These are phyloP conservation scores for Acrocephalus kingi DNA, from an alignment of 2,113 vertebrate genomes.

Conservation along the genomic window DNA sequence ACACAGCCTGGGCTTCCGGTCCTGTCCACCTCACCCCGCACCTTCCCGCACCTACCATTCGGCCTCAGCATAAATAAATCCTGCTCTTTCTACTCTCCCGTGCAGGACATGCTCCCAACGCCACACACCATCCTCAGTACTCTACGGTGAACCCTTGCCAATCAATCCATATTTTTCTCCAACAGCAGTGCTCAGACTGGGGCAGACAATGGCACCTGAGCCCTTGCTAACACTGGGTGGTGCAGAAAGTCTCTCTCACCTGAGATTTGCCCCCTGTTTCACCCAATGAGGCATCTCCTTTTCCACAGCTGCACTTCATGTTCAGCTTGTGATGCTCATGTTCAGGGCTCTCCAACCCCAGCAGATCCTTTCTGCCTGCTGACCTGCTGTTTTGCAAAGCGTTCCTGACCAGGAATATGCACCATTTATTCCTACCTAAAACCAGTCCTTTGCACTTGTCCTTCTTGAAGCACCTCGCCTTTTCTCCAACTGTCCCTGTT, in stretches of 20 bases:
- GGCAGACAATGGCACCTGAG: background rate
- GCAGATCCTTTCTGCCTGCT: background rate
- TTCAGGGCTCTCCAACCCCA: background rate
- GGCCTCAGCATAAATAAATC: background rate
- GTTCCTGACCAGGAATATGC: fast-evolving
- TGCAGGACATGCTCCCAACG: fast-evolving
- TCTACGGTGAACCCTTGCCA: background rate
- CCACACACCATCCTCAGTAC: background rate
- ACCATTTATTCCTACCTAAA: background rate
- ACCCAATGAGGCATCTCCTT: background rate
- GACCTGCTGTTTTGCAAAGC: fast-evolving
- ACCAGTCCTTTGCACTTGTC: background rate
- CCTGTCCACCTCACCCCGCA: fast-evolving
- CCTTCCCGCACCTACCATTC: background rate
- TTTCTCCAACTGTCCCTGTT: background rate
- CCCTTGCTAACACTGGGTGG: background rate
- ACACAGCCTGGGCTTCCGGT: background rate
- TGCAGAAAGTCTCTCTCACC: background rate
- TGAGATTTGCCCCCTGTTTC: background rate
- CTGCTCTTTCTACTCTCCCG: background rate
- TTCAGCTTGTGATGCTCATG: background rate
- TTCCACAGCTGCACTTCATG: background rate
- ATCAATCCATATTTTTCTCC: background rate
- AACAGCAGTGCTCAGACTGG: background rate
- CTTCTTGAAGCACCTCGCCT: fast-evolving